phyloP scores from a whole-genome alignment of 2,888 invertebrate species.

The Pimpla rufipes region DNA sequence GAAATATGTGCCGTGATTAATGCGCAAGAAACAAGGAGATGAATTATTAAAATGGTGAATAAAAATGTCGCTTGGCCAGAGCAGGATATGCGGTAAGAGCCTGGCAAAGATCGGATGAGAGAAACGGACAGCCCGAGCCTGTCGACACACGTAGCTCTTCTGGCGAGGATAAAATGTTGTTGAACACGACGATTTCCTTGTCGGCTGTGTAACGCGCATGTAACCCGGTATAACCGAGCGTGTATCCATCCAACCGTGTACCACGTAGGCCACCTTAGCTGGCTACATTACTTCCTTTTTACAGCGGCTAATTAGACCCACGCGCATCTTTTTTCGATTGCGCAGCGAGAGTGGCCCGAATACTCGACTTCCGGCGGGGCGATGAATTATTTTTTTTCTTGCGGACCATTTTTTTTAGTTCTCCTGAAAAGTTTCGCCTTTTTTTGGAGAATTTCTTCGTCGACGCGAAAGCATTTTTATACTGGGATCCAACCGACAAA shows the following conservation, averaged over 20 bases:
- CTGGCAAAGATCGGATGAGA: background rate
- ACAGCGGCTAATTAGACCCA: slow-evolving; percentile 71
- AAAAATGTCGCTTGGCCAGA: background rate
- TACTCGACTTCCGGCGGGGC: slow-evolving; percentile 74
- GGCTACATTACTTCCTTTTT: slow-evolving; percentile 73
- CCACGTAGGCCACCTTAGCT: background rate
- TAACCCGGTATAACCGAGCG: slow-evolving; percentile 46
- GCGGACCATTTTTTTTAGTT: background rate
- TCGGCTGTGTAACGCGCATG: slow-evolving; percentile 30
- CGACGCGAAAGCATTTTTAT: background rate
- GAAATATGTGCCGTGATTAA: background rate
- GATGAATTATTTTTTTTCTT: slow-evolving; percentile 45
- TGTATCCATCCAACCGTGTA: slow-evolving; percentile 64
- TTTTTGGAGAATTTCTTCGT: background rate
- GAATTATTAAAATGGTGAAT: background rate
- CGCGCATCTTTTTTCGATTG: slow-evolving; percentile 68
- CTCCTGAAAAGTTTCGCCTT: slow-evolving; percentile 1
- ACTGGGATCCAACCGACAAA: too few species aligned
- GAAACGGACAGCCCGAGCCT: slow-evolving; percentile 7
- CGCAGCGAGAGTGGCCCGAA: slow-evolving; percentile 72
- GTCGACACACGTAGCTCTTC: background rate
- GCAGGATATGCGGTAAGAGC: background rate
- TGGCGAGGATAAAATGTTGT: slow-evolving; percentile 19
- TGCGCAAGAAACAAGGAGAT: background rate
- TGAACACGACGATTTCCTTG: slow-evolving; percentile 55